Percentiles rank a stretch among this genome's conserved stretches.
Conservation (phyloP, 2,888 invertebrate genomes). For the Hemithea aestivaria region DNA sequence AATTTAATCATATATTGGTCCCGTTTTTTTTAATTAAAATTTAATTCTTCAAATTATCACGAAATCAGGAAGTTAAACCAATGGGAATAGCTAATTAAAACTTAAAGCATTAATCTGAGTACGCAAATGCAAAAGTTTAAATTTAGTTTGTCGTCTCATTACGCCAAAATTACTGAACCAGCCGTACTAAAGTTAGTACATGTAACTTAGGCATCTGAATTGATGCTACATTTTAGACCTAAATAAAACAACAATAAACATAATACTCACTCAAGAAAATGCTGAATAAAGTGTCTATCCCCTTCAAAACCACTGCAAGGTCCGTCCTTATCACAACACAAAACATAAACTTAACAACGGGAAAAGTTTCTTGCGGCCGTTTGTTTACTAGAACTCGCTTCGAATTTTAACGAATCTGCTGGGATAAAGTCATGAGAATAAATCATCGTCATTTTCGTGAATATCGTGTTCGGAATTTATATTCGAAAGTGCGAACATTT, state of each 20-base stretch:
- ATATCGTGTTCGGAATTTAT: conserved; percentile 43
- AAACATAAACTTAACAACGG: conserved; percentile 26
- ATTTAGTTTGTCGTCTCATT: too few species aligned
- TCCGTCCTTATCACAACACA: conserved; percentile 35
- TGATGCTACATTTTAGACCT: too few species aligned
- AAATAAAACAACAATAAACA: conserved; percentile 8
- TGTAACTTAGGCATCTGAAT: too few species aligned
- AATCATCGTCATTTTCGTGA: conserved; percentile 45
- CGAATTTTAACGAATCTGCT: conserved; percentile 33
- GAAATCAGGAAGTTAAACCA: too few species aligned
- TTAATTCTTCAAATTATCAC: too few species aligned
- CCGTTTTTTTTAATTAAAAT: too few species aligned
- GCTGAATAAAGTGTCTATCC: conserved; percentile 19
- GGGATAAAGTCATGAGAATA: conserved; percentile 37
- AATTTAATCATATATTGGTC: too few species aligned
- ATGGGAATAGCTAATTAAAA: too few species aligned
- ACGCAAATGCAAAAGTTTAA: too few species aligned
- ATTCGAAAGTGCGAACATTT: conserved; percentile 38
- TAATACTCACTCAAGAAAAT: conserved; percentile 29
- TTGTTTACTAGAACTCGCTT: conserved; percentile 30
- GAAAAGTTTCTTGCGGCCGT: conserved; percentile 33
- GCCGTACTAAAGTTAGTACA: too few species aligned
- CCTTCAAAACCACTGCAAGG: conserved; percentile 31
- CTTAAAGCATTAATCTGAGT: too few species aligned
- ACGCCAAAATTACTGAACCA: too few species aligned